Conservation (phyloP, 2,888 invertebrate genomes). For the Platycnemis pennipes region DNA sequence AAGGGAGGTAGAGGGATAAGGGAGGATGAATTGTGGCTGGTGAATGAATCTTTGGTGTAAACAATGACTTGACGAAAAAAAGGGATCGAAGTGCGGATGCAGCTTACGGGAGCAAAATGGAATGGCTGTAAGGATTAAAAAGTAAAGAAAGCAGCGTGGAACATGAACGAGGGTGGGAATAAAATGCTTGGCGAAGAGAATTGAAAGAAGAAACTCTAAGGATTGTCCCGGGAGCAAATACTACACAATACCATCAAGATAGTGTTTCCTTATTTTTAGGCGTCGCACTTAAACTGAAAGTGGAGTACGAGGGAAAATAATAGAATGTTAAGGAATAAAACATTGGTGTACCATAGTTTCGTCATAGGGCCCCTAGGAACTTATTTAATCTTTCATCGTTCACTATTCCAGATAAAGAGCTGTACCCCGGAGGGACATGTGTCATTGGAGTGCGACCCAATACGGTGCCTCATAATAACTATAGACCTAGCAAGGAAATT, state of each 20-base stretch:
- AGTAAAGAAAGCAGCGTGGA: neutral
- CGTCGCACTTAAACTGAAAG: neutral
- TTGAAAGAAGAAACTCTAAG: neutral
- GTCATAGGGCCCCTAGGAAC: neutral
- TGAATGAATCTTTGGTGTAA: conserved; percentile 1
- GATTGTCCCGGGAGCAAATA: neutral
- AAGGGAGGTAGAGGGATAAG: too few relatives aligned
- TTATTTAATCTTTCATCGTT: neutral
- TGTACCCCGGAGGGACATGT: neutral
- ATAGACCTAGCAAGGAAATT: neutral
- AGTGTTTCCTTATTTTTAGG: neutral
- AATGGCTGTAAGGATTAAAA: neutral
- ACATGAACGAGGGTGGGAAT: neutral
- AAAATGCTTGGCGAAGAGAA: neutral
- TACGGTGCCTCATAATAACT: neutral
- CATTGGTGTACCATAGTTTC: neutral
- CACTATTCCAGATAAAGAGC: neutral
- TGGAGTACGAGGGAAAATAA: neutral
- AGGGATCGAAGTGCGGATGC: neutral
- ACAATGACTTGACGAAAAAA: conserved; percentile 16
- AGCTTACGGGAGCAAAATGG: neutral
- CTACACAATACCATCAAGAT: neutral
- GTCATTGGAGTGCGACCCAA: neutral
- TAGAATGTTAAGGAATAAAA: neutral
- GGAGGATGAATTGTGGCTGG: neutral